Percentiles rank a stretch among this genome's conserved stretches.
These are phyloP conservation scores for Dryas iulia DNA, from an alignment of 1,140 invertebrate species.

Conservation along the genomic window DNA sequence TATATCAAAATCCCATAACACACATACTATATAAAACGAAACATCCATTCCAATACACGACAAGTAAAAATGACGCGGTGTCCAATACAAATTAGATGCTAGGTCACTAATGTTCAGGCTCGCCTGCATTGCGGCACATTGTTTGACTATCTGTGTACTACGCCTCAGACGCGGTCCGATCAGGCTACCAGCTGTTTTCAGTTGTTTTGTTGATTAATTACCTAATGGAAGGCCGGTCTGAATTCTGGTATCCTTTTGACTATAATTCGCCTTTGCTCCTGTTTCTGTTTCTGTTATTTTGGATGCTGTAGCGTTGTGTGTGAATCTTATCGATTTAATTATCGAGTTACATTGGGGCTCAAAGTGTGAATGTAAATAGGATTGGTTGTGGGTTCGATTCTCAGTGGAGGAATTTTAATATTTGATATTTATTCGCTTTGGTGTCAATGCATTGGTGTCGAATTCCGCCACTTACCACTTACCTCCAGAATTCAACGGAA, in stretches of 20 bases:
- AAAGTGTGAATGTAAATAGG: too few species aligned
- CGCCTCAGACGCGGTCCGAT: conserved; percentile 25
- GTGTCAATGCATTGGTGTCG: too few species aligned
- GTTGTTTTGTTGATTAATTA: conserved; percentile 30
- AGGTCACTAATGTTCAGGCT: conserved; percentile 22
- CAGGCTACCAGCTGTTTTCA: conserved; percentile 24
- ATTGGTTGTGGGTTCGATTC: too few species aligned
- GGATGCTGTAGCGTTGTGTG: not conserved
- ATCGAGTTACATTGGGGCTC: not conserved
- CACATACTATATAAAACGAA: not conserved
- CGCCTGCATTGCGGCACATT: conserved; percentile 29
- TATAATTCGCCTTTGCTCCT: conserved; percentile 3
- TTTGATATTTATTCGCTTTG: too few species aligned
- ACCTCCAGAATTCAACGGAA: too few species aligned
- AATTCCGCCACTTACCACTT: too few species aligned
- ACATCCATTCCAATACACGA: conserved; percentile 2
- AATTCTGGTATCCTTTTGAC: conserved; percentile 5
- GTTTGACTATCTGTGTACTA: conserved; percentile 20
- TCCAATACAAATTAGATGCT: conserved; percentile 24
- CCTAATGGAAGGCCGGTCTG: conserved; percentile 18
- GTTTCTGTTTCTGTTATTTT: conserved; percentile 8
- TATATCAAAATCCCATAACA: too few species aligned
- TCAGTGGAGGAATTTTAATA: too few species aligned
- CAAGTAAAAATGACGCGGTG: conserved; percentile 22
- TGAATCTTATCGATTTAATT: not conserved